These are phyloP conservation scores for Thamnophis sirtalis DNA, from an alignment of 2,113 vertebrate species.

Conservation along the genomic window DNA sequence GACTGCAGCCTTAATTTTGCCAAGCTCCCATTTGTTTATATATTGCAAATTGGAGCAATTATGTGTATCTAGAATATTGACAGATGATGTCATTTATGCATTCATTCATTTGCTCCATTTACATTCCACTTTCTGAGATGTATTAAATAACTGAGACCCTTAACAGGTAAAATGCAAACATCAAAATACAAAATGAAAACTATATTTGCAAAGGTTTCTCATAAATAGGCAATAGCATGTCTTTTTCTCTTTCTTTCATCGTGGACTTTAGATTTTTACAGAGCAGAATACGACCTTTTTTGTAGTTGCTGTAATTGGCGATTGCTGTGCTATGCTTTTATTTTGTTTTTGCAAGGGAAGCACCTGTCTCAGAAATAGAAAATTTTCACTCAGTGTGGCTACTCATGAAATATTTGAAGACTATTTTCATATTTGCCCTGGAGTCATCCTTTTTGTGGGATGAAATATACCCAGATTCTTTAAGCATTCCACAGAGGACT, in stretches of 20 bases:
- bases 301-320: too few relatives aligned
- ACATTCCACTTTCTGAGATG: background rate
- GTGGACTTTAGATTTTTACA: too few relatives aligned
- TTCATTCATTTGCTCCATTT: background rate
- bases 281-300: too few relatives aligned
- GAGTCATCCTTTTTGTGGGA: too few relatives aligned
- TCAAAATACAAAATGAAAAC: background rate
- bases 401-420: background rate
- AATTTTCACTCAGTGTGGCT: background rate
- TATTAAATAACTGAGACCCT: background rate
- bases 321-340: background rate
- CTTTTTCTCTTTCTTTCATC: too few relatives aligned
- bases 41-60: background rate
- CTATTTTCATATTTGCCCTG: too few relatives aligned
- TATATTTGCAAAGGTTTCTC: background rate
- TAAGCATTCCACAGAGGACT: too few relatives aligned
- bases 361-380: background rate
- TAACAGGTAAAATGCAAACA: background rate
- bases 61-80: too few relatives aligned
- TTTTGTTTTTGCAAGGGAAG: background rate
- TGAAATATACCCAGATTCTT: too few relatives aligned
- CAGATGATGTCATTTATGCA: background rate
- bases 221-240: background rate
- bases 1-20: background rate
- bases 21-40: background rate